Evolutionary conservation across 2,797 vertebrate species (phyloP), one percentile per base, ranked within the genome.

Genomic region (Sus cebifrons): DNA sequence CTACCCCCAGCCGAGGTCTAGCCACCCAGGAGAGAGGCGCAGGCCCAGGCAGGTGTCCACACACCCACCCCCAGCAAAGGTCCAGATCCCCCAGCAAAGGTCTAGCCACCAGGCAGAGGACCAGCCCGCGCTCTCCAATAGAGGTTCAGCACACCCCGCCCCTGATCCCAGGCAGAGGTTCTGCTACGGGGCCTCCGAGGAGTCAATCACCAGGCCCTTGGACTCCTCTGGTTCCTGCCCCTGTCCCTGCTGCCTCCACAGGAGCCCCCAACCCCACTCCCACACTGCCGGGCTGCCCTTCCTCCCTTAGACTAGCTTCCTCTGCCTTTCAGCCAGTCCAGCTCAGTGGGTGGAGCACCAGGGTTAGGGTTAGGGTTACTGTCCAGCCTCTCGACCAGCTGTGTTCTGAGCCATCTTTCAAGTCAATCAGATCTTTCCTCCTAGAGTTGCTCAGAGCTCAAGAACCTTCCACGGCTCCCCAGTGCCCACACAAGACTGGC

Each of bases 91-190:
- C 52, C 23, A 12, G 36, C 16, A 12, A 20, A 85, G 27, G 2
- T 17, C 32, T 40, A 60, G 40, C n/a, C 12, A 40, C 49, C 11
- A 4, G 6, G n/a, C 0, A 32, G 67, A 82, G 44, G 54, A 18
- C 65, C 25, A 21, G n/a, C 2, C 21, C 23, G 6, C 5, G 40
- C 16, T 81, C 25, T 58, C 77, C 29, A 58, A 58, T 23, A 75
- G 32, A 67, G 49, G 15, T 17, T 67, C 27, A 71, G 44, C 15
- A 49, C 44, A 49, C 44, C 44, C 44, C 44, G 6, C 20, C 56
- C 23, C 0, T 0, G 1, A 12, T 3, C 11, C 64, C 1, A 0
- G 32, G 12, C 40, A 16, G 60, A 74, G 67, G 81, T 13, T 54
- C 36, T 40, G 40, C 54, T n/a, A 6, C 18, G 2, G 56, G 54